Evolutionary conservation across 2,888 invertebrate species (phyloP).

Genomic region (Drosophila ustulata): DNA sequence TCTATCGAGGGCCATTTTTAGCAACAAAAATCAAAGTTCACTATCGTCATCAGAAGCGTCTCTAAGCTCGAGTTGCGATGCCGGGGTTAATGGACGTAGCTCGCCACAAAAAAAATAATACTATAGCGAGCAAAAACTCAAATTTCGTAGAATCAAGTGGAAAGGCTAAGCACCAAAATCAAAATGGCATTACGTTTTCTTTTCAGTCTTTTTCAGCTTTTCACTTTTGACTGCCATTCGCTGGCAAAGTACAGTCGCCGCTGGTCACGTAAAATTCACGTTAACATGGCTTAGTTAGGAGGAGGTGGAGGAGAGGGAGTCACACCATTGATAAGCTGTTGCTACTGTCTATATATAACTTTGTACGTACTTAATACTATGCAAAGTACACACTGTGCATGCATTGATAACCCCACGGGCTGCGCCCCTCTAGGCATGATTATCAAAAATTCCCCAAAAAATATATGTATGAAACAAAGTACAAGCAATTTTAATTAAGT

Average conservation of each 20-base stretch:
- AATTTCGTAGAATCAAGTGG: conserved; percentile 27
- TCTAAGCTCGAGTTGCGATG: conserved; percentile 23
- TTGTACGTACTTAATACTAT: conserved; percentile 25
- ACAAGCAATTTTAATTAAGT: not conserved
- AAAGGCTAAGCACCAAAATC: conserved; percentile 29
- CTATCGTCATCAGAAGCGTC: conserved; percentile 33
- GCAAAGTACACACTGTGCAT: conserved; percentile 18
- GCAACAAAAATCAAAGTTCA: conserved; percentile 31
- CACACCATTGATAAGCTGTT: conserved; percentile 46
- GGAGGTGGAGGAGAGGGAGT: conserved; percentile 2
- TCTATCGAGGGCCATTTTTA: conserved; percentile 14
- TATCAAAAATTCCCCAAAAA: conserved; percentile 40
- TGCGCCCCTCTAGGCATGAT: conserved; percentile 32
- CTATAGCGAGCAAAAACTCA: not conserved
- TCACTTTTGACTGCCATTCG: conserved; percentile 28
- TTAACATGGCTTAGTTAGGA: conserved; percentile 31
- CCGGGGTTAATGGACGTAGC: conserved; percentile 50
- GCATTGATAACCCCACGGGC: conserved; percentile 50
- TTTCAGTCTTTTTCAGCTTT: conserved; percentile 27
- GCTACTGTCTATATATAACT: conserved; percentile 28
- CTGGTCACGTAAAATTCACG: conserved; percentile 32
- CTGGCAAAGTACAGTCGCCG: conserved; percentile 46
- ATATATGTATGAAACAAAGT: not conserved
- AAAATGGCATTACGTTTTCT: conserved; percentile 28
- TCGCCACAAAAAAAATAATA: conserved; percentile 19